phyloP scores from a whole-genome alignment of 2,888 invertebrate genomes.

The Caenorhabditis uteleia region DNA sequence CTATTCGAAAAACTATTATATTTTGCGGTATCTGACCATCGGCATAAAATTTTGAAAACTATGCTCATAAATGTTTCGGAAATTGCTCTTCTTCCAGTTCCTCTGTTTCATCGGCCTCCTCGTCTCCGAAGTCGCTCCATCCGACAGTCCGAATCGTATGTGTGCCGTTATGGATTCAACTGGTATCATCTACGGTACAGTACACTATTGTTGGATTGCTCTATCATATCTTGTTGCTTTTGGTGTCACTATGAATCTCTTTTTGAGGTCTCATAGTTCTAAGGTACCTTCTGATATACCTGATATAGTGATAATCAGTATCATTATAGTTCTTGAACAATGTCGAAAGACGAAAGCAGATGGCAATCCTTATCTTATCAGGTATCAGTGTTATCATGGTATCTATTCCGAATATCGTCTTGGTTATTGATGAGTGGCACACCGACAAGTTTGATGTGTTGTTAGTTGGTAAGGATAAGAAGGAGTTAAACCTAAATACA shows the following conservation, averaged over 20 bases:
- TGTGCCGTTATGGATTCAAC: slow-evolving; percentile 52
- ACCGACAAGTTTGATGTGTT: slow-evolving; percentile 33
- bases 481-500: too few species aligned
- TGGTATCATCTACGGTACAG: slow-evolving; percentile 45
- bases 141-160: slow-evolving; percentile 20
- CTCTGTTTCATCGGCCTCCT: slow-evolving; percentile 20
- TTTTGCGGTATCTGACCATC: too few species aligned
- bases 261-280: slow-evolving; percentile 24
- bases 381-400: slow-evolving; percentile 47
- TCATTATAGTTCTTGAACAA: slow-evolving; percentile 37
- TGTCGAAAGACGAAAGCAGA: slow-evolving; percentile 40
- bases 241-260: slow-evolving; percentile 27
- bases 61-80: background rate
- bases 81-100: slow-evolving; percentile 19
- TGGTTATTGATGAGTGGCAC: slow-evolving; percentile 50
- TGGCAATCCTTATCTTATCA: slow-evolving; percentile 40
- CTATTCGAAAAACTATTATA: too few species aligned
- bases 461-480: slow-evolving; percentile 35
- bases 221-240: slow-evolving; percentile 38
- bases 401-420: slow-evolving; percentile 46
- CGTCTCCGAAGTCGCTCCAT: slow-evolving; percentile 14
- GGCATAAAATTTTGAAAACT: too few species aligned
- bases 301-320: too few species aligned
- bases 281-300: too few species aligned
- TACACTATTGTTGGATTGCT: slow-evolving; percentile 42